Evolutionary conservation across 2,888 invertebrate genomes (phyloP).

Genomic region (Diaperis boleti): DNA sequence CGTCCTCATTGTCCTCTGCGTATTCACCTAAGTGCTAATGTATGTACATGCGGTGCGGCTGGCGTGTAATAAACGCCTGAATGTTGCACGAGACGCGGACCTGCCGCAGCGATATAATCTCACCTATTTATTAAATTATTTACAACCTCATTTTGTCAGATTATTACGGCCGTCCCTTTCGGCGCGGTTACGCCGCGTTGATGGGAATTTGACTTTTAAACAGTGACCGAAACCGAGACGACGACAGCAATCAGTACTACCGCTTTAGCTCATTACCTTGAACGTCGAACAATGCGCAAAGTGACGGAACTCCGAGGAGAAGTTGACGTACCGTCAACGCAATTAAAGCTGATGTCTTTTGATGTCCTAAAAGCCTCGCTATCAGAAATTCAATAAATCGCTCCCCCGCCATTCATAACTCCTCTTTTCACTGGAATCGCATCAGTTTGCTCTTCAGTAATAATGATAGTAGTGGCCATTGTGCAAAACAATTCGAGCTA

Average conservation of each 20-base stretch:
- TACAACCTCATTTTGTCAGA: conserved; percentile 49
- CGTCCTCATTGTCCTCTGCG: conserved; percentile 22
- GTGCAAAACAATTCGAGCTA: conserved; percentile 11
- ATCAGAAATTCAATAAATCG: conserved; percentile 34
- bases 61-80: conserved; percentile 47
- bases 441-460: neutral
- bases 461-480: neutral
- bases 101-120: conserved; percentile 46
- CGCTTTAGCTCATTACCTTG: too few species aligned
- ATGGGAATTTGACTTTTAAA: too few species aligned
- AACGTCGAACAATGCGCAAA: too few species aligned
- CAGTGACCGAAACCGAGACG: too few species aligned
- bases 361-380: conserved; percentile 35
- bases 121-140: conserved; percentile 52
- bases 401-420: conserved; percentile 10
- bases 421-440: neutral
- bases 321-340: conserved; percentile 17
- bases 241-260: too few species aligned
- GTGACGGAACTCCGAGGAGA: conserved; percentile 20
- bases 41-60: conserved; percentile 45
- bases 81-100: conserved; percentile 48
- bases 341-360: conserved; percentile 39
- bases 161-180: conserved; percentile 46
- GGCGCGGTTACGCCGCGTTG: too few species aligned
- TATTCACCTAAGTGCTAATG: conserved; percentile 44